These are phyloP conservation scores for Epinephelus lanceolatus DNA, from an alignment of 2,113 vertebrate species.

Conservation along the genomic window DNA sequence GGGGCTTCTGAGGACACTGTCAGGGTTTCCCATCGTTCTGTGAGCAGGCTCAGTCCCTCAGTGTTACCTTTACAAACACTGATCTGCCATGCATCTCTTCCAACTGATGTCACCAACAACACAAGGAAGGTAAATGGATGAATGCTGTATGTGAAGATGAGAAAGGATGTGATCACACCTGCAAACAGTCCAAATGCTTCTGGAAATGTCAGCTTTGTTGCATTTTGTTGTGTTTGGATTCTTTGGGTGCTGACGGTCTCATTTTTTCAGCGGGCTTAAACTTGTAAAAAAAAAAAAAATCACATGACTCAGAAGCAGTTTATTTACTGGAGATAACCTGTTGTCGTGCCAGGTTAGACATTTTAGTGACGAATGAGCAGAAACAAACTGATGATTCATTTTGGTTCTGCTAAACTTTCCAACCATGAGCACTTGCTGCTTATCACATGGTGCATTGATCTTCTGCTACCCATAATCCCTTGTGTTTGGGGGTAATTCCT, in stretches of 20 bases:
- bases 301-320: not conserved
- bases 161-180: not conserved
- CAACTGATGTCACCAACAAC: not conserved
- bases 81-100: not conserved
- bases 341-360: not conserved
- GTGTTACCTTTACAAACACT: not conserved
- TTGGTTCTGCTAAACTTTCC: not conserved
- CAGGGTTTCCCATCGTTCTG: constrained; percentile 22
- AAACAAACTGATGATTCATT: not conserved
- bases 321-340: not conserved
- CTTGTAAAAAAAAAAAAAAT: not conserved
- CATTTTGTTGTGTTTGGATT: not conserved
- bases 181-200: not conserved
- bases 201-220: not conserved
- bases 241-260: not conserved
- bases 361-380: not conserved
- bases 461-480: not conserved
- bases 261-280: not conserved
- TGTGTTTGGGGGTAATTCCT: not conserved
- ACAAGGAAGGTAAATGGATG: not conserved
- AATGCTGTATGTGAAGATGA: constrained; percentile 3
- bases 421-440: not conserved
- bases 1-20: constrained; percentile 16
- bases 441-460: not conserved
- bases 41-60: not conserved